Conservation (phyloP, 2,797 vertebrate genomes). For the Perdix hodgsoniae region DNA sequence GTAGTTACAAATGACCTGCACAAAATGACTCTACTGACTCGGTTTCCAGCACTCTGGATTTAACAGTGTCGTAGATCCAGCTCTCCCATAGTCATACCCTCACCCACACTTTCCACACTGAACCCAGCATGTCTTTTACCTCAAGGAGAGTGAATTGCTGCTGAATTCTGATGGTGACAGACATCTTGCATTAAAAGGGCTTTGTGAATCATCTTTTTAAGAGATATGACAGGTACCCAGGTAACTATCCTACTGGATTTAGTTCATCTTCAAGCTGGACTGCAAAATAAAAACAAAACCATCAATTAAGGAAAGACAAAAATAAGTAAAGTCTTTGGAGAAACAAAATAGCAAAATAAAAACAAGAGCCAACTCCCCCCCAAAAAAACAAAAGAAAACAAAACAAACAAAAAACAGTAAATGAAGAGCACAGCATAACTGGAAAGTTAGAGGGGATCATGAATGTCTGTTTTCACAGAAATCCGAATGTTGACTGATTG, state of each 20-base stretch:
- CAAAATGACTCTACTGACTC: background rate
- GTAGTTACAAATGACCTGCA: background rate
- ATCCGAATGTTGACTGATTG: constrained; percentile 37
- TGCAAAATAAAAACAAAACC: background rate
- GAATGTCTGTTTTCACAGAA: constrained; percentile 48
- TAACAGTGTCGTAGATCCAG: background rate
- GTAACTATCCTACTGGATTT: background rate
- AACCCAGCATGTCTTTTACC: background rate
- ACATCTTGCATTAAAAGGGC: background rate
- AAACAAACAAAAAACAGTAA: background rate
- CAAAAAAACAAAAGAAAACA: no score
- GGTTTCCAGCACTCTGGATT: background rate
- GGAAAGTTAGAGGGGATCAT: constrained; percentile 33
- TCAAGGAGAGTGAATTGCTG: background rate
- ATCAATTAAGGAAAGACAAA: background rate
- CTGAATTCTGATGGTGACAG: background rate
- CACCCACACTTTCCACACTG: background rate
- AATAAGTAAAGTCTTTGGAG: background rate
- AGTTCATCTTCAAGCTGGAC: background rate
- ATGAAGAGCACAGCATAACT: background rate
- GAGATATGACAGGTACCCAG: background rate
- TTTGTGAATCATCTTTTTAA: background rate
- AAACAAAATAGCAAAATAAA: background rate
- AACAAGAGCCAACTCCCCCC: no score
- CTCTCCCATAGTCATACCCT: background rate